Conservation (phyloP, 2,113 vertebrate genomes). For the Dissostichus mawsoni region DNA sequence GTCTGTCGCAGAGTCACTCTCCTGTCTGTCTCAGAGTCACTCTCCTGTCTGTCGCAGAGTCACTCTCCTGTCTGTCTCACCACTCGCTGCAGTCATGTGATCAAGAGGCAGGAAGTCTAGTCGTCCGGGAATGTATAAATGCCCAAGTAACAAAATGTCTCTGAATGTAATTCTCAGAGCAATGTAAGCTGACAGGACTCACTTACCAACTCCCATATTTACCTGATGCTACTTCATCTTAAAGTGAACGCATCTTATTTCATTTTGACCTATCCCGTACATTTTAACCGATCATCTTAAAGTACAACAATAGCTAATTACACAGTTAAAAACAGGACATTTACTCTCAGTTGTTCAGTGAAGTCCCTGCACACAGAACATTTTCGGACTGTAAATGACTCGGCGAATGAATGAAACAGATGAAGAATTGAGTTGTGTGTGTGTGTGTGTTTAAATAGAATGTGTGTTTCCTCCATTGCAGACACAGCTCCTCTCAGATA, state of each 20-base stretch:
- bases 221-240: background rate
- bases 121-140: background rate
- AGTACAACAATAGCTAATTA: too few relatives aligned
- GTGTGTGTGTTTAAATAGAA: background rate
- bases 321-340: background rate
- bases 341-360: background rate
- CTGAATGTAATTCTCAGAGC: too few relatives aligned
- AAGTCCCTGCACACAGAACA: background rate
- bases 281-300: too few relatives aligned
- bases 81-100: background rate
- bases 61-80: too few relatives aligned
- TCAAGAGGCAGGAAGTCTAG: background rate
- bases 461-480: slow-evolving; percentile 60
- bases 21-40: too few relatives aligned
- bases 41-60: too few relatives aligned
- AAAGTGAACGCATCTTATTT: background rate
- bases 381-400: background rate
- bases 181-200: too few relatives aligned
- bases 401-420: background rate
- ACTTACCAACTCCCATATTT: too few relatives aligned
- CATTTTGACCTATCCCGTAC: too few relatives aligned
- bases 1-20: too few relatives aligned
- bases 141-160: too few relatives aligned
- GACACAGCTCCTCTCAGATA: slow-evolving; percentile 88
- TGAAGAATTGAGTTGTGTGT: background rate